These are phyloP conservation scores for Syrista parreyssii DNA, from an alignment of 2,888 invertebrate species.

Conservation along the genomic window DNA sequence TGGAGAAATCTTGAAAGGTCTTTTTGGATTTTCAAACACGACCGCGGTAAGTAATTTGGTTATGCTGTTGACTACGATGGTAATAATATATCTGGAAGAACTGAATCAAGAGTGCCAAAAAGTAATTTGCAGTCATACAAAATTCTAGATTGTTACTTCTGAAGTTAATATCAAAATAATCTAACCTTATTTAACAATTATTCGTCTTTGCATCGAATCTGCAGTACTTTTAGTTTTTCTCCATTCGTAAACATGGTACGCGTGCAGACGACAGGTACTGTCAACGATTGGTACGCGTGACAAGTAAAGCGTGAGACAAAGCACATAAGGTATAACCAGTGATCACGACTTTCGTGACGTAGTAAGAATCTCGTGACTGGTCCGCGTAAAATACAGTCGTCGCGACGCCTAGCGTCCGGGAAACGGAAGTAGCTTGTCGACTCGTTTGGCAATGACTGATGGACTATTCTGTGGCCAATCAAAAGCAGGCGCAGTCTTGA, in stretches of 20 bases:
- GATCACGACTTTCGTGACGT: neutral
- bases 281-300: neutral
- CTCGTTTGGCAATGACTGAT: neutral
- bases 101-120: neutral
- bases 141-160: neutral
- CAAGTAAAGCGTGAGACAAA: neutral
- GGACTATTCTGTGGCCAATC: neutral
- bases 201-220: neutral
- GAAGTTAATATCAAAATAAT: neutral
- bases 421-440: neutral
- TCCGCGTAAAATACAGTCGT: neutral
- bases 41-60: neutral
- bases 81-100: neutral
- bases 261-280: neutral
- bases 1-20: neutral
- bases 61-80: neutral
- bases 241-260: neutral
- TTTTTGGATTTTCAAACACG: neutral
- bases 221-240: neutral
- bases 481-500: neutral
- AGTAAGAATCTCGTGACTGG: neutral
- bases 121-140: neutral
- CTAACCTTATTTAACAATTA: neutral
- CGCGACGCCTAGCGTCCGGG: neutral
- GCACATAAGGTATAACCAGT: neutral